Base-by-base conservation (phyloP, 2,797 vertebrate species). In the Hydrophis major region DNA sequence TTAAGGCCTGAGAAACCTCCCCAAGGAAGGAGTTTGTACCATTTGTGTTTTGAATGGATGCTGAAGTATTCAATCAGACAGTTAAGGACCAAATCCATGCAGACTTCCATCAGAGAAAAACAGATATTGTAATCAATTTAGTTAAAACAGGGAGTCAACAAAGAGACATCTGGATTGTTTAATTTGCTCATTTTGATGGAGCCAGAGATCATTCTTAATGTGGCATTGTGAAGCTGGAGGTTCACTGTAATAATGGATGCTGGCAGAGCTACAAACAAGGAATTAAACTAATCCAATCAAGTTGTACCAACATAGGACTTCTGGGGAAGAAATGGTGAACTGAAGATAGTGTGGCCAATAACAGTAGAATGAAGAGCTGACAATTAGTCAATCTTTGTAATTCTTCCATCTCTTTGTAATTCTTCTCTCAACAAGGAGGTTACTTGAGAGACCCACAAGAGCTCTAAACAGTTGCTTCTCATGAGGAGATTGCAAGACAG, bases 231-330 rank as follows among this genome's bases (percentile, higher is more conserved):
- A 96, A 96, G 94, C 89, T 0, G 92, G 94, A 94, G 94, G 87
- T 88, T 95, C 95, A 95, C 95, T 95, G 91, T 86, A 95, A 95
- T 92, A 89, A 96, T 93, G 96, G 92, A 53, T 53, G 47, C 92
- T 96, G 96, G 96, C 96, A 96, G 90, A 94, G 89, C 95, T 96
- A 97, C 95, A 97, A 96, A 96, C 69, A 94, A 95, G 94, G 94
- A 96, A 95, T 96, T 97, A 96, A 83, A 74, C 56, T 96, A 97
- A 97, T 97, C 94, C 96, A 96, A 89, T 96, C 89, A 94, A 94
- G 91, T 94, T 95, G 89, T 94, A 91, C 89, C 91, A 94, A 94
- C 47, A 88, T 94, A 91, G 32, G 16, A 74, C 69, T 74, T 74
- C 69, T 74, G 32, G n/a, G 32, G 69, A 37, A 74, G 69, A 37